Conservation (phyloP, 2,797 vertebrate species). For the Ctenopoma kingsleyae region DNA sequence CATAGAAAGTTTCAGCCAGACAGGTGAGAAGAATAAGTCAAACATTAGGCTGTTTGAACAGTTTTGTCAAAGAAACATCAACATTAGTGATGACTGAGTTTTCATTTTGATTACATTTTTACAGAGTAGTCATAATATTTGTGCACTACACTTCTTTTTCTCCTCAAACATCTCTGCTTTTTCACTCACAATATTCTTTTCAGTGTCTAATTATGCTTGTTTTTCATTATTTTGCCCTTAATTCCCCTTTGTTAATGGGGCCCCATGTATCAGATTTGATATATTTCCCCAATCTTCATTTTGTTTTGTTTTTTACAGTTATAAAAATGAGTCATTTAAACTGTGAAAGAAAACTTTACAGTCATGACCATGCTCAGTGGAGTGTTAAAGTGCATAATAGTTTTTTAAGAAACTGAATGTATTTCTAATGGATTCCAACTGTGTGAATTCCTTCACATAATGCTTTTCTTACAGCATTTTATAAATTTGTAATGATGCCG, state of each 20-base stretch:
- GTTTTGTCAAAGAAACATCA: constrained; percentile 13
- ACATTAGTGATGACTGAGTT: neutral
- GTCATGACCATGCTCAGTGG: constrained; percentile 53
- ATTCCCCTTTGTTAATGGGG: constrained; percentile 33
- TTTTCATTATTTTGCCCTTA: constrained; percentile 35
- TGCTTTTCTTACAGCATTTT: constrained; percentile 80
- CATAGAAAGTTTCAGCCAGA: neutral
- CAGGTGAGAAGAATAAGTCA: neutral
- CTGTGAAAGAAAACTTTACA: constrained; percentile 47
- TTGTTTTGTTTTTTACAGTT: constrained; percentile 48
- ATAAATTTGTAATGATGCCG: constrained; percentile 80
- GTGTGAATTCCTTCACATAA: constrained; percentile 66
- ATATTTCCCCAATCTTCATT: constrained; percentile 44
- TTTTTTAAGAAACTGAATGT: constrained; percentile 83
- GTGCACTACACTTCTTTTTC: constrained; percentile 22
- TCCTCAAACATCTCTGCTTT: neutral
- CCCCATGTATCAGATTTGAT: constrained; percentile 29
- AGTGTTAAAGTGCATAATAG: constrained; percentile 67
- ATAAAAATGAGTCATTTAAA: constrained; percentile 68
- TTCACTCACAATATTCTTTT: constrained; percentile 20
- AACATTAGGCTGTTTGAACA: constrained; percentile 13
- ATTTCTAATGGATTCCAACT: constrained; percentile 78
- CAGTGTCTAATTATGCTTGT: constrained; percentile 8
- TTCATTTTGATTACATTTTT: constrained; percentile 25
- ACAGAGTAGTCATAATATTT: constrained; percentile 4